Evolutionary conservation across 2,797 vertebrate species (phyloP).

Genomic region (Hippoglossus hippoglossus): DNA sequence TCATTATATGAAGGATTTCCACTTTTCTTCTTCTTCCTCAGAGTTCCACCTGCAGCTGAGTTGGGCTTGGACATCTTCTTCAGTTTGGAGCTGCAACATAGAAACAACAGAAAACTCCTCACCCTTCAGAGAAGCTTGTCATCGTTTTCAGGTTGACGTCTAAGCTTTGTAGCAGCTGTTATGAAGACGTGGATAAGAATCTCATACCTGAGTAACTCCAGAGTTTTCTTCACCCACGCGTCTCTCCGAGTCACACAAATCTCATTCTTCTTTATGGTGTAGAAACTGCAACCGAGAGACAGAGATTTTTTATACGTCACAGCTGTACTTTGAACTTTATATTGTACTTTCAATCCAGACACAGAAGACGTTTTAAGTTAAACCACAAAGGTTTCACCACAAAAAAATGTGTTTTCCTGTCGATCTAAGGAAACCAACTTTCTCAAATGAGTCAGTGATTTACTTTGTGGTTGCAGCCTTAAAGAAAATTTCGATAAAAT

Average conservation of each 20-base stretch:
- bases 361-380: not conserved
- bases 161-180: not conserved
- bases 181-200: not conserved
- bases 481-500: not conserved
- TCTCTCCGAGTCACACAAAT: slow-evolving; percentile 66
- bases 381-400: not conserved
- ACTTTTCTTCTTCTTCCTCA: not conserved
- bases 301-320: not conserved
- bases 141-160: not conserved
- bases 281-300: slow-evolving; percentile 70
- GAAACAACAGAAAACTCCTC: not conserved
- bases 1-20: not conserved
- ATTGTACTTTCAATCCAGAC: not conserved
- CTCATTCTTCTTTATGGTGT: slow-evolving; percentile 55
- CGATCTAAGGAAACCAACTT: not conserved
- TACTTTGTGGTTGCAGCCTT: not conserved
- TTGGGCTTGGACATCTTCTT: slow-evolving; percentile 51
- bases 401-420: not conserved
- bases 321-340: not conserved
- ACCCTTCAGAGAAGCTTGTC: not conserved
- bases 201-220: slow-evolving; percentile 75
- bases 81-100: slow-evolving; percentile 63
- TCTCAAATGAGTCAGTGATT: not conserved
- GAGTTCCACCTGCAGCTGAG: not conserved
- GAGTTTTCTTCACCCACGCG: slow-evolving; percentile 72